Conservation (phyloP, 2,888 invertebrate genomes). For the Leptopilina myrica region DNA sequence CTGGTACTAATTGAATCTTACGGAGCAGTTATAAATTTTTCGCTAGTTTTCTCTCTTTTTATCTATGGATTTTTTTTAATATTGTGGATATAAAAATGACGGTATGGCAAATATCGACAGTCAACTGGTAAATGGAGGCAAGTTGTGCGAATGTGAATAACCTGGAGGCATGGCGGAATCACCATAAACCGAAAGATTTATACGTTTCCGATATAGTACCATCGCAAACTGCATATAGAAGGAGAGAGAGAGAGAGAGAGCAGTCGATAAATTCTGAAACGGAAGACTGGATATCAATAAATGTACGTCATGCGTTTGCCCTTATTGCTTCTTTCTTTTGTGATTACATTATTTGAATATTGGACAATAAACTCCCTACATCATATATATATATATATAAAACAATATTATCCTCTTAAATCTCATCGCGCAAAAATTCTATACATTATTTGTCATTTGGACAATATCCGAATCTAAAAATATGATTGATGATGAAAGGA, state of each 20-base stretch:
- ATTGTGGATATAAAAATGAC: background rate
- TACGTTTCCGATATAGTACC: constrained; percentile 50
- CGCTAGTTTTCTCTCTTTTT: background rate
- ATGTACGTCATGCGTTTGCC: constrained; percentile 22
- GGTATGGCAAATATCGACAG: constrained; percentile 49
- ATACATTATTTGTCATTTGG: background rate
- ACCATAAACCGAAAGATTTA: constrained; percentile 52
- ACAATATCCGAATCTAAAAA: background rate
- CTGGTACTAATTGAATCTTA: too few species aligned
- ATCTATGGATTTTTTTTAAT: background rate
- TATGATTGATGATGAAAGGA: too few species aligned
- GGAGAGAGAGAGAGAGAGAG: background rate
- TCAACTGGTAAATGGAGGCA: constrained; percentile 53
- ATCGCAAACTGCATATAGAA: too few species aligned
- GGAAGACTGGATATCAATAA: constrained; percentile 35
- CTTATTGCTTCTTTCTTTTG: background rate
- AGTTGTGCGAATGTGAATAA: constrained; percentile 50
- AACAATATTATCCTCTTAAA: background rate
- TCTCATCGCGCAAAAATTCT: background rate
- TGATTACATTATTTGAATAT: constrained; percentile 16
- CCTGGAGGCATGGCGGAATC: constrained; percentile 41
- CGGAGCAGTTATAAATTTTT: too few species aligned
- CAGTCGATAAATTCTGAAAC: constrained; percentile 26
- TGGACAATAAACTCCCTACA: background rate
- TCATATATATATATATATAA: background rate